Evolutionary conservation across 2,888 invertebrate genomes (phyloP), one percentile per base, ranked within the genome.

Genomic region (Lordiphosa fenestrarum): DNA sequence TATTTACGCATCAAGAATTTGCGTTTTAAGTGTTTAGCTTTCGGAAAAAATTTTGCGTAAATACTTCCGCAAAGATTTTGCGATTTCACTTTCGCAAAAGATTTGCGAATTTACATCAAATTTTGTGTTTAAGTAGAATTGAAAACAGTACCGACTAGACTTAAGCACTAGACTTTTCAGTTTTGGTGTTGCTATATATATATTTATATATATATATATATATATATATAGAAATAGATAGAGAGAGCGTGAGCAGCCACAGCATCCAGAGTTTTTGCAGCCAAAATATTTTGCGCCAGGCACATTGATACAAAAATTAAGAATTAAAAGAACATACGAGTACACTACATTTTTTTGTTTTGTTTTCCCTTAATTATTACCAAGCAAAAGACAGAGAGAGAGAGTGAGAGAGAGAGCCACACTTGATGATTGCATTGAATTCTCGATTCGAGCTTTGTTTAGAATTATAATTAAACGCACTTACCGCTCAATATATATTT

Each of bases 231-330:
- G 66, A 49, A 44, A 39, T 36, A 44, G 44, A 44, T 48, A 74
- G 58, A 69, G 56, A 65, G 66, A 61, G 75, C 63, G 56, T 49
- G 62, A 70, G 58, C 71, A 72, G 69, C 73, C 42, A 48, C 61
- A 68, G 59, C 62, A 53, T 57, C 61, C 65, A 69, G n/a, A 53
- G 53, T 54, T 42, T 42, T 55, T 59, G 69, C 63, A 73, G 63
- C 72, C 30, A 33, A 53, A 59, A 42, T 59, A 38, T 19, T 12
- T 58, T 39, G 59, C 57, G 66, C 66, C 65, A 64, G 57, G 64
- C 64, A 64, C 64, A 64, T 65, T 57, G 65, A 64, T 65, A 57
- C 51, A 64, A 57, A 62, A 64, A 56, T 37, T 6, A 47, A 49
- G 19, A 41, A 50, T 23, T 15, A 37, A 50, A 64, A 36, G 50